Conservation (phyloP, 2,888 invertebrate species). For the Nephrocerus scutellatus region DNA sequence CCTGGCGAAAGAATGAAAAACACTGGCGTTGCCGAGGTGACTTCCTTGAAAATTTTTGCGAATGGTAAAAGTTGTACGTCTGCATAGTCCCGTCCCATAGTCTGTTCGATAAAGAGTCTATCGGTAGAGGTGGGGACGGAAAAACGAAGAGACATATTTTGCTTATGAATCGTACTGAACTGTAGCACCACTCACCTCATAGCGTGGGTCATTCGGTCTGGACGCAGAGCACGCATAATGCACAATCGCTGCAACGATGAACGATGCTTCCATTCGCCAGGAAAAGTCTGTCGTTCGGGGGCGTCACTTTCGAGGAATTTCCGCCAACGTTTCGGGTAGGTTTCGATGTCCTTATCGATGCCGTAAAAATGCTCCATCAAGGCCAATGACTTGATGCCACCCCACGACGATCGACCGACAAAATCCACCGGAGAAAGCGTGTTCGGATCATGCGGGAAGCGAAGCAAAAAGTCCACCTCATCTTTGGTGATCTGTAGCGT, state of each 20-base stretch:
- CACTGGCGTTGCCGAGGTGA: constrained; percentile 75
- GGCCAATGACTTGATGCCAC: constrained; percentile 73
- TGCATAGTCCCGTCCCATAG: constrained; percentile 73
- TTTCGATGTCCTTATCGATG: constrained; percentile 87
- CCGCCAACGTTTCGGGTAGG: constrained; percentile 85
- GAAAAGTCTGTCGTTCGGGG: constrained; percentile 88
- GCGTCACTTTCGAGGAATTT: constrained; percentile 86
- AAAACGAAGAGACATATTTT: constrained; percentile 1
- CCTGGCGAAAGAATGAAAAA: constrained; percentile 95
- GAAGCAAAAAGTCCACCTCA: constrained; percentile 82
- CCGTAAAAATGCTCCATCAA: constrained; percentile 77
- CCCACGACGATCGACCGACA: constrained; percentile 70
- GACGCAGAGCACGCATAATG: constrained; percentile 82
- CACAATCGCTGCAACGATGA: constrained; percentile 78
- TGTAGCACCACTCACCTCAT: constrained; percentile 52
- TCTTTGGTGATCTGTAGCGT: constrained; percentile 60
- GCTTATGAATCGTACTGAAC: not conserved
- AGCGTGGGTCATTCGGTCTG: constrained; percentile 93
- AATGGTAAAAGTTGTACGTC: constrained; percentile 72
- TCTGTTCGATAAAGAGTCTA: constrained; percentile 73
- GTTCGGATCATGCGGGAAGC: constrained; percentile 70
- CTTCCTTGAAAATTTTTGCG: constrained; percentile 77
- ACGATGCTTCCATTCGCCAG: constrained; percentile 96
- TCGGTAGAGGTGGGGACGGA: not conserved
- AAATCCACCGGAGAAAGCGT: constrained; percentile 75